These are phyloP conservation scores for Cotesia vestalis DNA, from an alignment of 1,140 invertebrate species.

Conservation along the genomic window DNA sequence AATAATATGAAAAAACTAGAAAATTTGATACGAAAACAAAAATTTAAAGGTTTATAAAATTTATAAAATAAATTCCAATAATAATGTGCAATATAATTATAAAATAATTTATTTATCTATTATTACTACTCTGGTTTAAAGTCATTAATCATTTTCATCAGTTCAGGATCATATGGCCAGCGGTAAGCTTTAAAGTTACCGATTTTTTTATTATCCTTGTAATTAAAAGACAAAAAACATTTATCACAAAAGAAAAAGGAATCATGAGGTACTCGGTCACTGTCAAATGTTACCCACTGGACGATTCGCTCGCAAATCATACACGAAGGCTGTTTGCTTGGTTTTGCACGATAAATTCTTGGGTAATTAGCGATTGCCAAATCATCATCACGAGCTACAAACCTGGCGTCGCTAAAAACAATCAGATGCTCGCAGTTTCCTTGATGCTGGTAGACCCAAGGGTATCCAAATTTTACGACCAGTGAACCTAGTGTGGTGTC, in stretches of 20 bases:
- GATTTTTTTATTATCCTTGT: conserved; percentile 67
- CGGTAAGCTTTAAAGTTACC: conserved; percentile 61
- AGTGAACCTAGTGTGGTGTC: conserved; percentile 72
- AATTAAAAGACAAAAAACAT: conserved; percentile 74
- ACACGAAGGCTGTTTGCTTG: conserved; percentile 60
- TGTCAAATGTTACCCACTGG: conserved; percentile 70
- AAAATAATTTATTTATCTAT: not conserved
- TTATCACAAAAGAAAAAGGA: conserved; percentile 73
- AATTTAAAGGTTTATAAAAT: not conserved
- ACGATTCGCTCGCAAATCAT: conserved; percentile 67
- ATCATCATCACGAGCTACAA: conserved; percentile 66
- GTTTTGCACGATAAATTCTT: conserved; percentile 61
- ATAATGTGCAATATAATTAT: not conserved
- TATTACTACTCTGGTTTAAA: not conserved
- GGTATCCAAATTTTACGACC: conserved; percentile 74
- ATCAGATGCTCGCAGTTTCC: conserved; percentile 91
- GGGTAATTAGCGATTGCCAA: conserved; percentile 66
- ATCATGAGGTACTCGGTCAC: conserved; percentile 71
- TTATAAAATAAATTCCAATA: not conserved
- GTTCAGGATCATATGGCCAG: conserved; percentile 50
- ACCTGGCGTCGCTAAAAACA: conserved; percentile 76
- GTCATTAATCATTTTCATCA: conserved; percentile 22
- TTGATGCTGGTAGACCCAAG: conserved; percentile 86
- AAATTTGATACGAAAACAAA: conserved; percentile 29
- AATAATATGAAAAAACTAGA: conserved; percentile 72